Evolutionary conservation across 2,797 vertebrate species (phyloP).

Genomic region (Mormyrops attenuatus): DNA sequence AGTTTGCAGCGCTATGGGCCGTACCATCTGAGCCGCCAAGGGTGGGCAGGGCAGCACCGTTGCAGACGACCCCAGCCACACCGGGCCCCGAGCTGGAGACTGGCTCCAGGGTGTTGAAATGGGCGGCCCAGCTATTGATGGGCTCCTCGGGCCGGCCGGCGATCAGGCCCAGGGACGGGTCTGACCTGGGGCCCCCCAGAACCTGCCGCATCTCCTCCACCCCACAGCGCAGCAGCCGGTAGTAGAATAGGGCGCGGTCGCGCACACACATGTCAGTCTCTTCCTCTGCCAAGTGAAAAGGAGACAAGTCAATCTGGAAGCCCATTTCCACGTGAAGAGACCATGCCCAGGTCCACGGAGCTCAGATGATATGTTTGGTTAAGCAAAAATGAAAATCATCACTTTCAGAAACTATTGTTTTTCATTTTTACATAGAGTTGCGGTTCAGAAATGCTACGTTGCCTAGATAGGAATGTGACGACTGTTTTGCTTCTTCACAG

Average conservation of each 20-base stretch:
- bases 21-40: slow-evolving; percentile 36
- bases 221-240: slow-evolving; percentile 77
- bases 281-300: slow-evolving; percentile 65
- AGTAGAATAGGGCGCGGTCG: slow-evolving; percentile 85
- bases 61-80: slow-evolving; percentile 47
- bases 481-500: background rate
- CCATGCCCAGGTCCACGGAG: background rate
- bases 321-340: background rate
- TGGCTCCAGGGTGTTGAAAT: slow-evolving; percentile 79
- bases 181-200: slow-evolving; percentile 77
- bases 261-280: slow-evolving; percentile 83
- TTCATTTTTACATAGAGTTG: background rate
- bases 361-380: background rate
- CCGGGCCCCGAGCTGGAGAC: slow-evolving; percentile 60
- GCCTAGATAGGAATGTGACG: background rate
- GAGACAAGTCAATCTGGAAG: background rate
- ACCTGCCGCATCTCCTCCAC: slow-evolving; percentile 65
- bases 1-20: slow-evolving; percentile 24
- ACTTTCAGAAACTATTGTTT: background rate
- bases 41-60: slow-evolving; percentile 32
- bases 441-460: background rate
- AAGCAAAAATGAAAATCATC: background rate
- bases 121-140: slow-evolving; percentile 70
- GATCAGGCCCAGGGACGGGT: slow-evolving; percentile 80
- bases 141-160: slow-evolving; percentile 69